These are phyloP conservation scores for Murina feae DNA, from an alignment of 2,113 vertebrate species.

Conservation along the genomic window DNA sequence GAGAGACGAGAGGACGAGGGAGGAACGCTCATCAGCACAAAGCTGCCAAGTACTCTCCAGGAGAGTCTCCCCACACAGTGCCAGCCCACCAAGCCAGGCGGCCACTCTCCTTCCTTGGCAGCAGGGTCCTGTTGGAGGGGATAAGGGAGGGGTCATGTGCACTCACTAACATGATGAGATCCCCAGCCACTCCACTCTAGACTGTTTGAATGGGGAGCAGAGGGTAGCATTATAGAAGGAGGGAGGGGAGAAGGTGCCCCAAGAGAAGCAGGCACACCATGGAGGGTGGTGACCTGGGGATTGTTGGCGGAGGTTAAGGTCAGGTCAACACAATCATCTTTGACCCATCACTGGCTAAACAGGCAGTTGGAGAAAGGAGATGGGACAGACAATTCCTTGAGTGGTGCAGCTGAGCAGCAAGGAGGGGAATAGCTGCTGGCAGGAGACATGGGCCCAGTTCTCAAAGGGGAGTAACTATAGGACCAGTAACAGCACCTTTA, in stretches of 20 bases:
- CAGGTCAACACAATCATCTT: not conserved
- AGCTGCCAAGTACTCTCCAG: not conserved
- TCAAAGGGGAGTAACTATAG: not conserved
- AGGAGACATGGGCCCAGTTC: not conserved
- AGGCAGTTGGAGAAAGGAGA: not conserved
- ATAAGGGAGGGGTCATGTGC: no score
- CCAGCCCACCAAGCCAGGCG: not conserved
- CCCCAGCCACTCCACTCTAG: not conserved
- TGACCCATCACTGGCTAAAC: not conserved
- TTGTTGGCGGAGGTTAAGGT: not conserved
- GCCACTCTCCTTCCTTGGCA: not conserved
- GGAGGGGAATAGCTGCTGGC: rapidly evolving
- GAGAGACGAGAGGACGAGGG: no score
- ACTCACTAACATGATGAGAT: not conserved
- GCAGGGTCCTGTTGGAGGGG: not conserved
- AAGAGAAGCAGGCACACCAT: not conserved
- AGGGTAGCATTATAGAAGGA: not conserved
- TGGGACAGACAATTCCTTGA: not conserved
- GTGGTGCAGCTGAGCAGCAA: not conserved
- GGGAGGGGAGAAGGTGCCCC: not conserved
- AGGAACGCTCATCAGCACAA: not conserved
- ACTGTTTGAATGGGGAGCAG: not conserved
- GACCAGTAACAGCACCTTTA: not conserved
- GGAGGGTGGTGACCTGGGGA: not conserved
- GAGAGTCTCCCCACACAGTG: not conserved